Base-by-base conservation (phyloP, 2,113 vertebrate species). In the Toxotes jaculatrix region DNA sequence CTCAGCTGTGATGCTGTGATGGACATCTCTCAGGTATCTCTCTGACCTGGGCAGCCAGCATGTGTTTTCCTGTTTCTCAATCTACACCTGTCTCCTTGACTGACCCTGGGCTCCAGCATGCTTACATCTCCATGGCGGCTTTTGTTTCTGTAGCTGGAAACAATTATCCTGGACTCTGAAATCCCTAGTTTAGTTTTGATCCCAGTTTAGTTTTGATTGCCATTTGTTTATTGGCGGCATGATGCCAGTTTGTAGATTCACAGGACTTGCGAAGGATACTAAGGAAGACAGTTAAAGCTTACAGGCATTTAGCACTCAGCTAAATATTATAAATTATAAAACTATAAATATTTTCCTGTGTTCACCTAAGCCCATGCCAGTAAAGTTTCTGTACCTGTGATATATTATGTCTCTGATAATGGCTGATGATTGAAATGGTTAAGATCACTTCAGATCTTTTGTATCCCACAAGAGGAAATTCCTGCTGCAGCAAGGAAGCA, bases 1-100 rank as follows among this genome's bases (percentile, higher is more conserved):
- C 96, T 99, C 78, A 99, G 98, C 93, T 99, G 98, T 19, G 98
- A 99, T 76, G 96, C 98, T 0, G 97, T 98, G 85, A 99, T 99
- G 98, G 98, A 99, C 91, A 98, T 99, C 90, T 98, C 97, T 69
- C 98, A 99, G 97, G 97, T 98, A 92, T 72, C 74, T 49, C 59
- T 55, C 7, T 77, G 74, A 76, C 80, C 53, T 4, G 36, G 21
- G 27, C 77, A 75, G 74, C 64, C 32, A 11, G 45, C 47, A 7
- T 64, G 74, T 49, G 67, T 31, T 78, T 64, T 76, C 61, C 40
- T 72, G 62, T 79, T 77, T 82, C 71, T 85, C 63, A 78, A 23
- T 55, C 51, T 27, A 10, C 42, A 19, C 47, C 31, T 42, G 23
- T 74, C 43, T 75, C 79, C 61, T 77, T 77, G 62, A 68, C 47